Evolutionary conservation across 2,113 vertebrate genomes (phyloP).

Genomic region (Xyrauchen texanus): DNA sequence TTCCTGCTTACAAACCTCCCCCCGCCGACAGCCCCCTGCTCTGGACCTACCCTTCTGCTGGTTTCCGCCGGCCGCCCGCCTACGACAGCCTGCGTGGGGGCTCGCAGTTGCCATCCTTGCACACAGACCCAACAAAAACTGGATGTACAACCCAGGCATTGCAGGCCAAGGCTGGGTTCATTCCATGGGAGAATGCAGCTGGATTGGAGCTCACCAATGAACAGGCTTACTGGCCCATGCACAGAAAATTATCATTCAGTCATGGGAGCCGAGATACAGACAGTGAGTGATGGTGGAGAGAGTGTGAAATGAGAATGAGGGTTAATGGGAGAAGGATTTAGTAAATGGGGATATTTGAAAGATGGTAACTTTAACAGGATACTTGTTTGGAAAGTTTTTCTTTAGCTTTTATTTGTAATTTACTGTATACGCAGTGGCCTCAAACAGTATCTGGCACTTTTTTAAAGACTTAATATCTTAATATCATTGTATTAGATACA

Average conservation of each 20-base stretch:
- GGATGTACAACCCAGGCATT: slow-evolving; percentile 62
- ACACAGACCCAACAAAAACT: slow-evolving; percentile 64
- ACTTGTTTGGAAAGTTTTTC: no score
- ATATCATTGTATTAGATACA: no score
- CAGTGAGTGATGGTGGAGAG: slow-evolving; percentile 74
- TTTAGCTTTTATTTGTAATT: no score
- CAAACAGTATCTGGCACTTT: no score
- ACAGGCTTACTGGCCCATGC: slow-evolving; percentile 82
- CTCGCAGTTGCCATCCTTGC: slow-evolving; percentile 69
- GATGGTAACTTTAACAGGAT: no score
- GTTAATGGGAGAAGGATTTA: no score
- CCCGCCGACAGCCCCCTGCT: slow-evolving; percentile 78
- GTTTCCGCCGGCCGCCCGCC: slow-evolving; percentile 84
- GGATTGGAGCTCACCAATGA: slow-evolving; percentile 70
- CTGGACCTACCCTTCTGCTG: slow-evolving; percentile 87
- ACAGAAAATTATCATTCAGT: slow-evolving; percentile 84
- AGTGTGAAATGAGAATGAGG: no score
- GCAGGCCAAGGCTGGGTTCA: slow-evolving; percentile 71
- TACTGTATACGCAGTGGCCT: no score
- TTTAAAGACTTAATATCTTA: no score
- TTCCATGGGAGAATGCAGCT: slow-evolving; percentile 73
- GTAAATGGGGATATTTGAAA: no score
- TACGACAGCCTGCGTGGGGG: slow-evolving; percentile 82
- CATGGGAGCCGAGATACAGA: slow-evolving; percentile 81
- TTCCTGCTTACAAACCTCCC: slow-evolving; percentile 75